A percentile compares a stretch with the other conserved stretches of the same genome.
These are phyloP conservation scores for Homalodisca vitripennis DNA, from an alignment of 1,140 invertebrate genomes.

Conservation along the genomic window DNA sequence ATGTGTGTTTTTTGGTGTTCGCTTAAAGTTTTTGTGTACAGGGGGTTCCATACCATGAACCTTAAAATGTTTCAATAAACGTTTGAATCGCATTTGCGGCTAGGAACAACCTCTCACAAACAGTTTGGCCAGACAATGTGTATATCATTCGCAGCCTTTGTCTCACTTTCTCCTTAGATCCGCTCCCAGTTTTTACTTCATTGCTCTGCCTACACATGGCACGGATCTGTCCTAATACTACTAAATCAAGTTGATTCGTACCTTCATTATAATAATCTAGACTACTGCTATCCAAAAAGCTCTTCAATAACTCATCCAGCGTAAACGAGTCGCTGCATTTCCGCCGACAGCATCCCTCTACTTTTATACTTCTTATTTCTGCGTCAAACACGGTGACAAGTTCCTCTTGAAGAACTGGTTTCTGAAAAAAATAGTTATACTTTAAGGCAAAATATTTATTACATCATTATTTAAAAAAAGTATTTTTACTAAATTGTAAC, in stretches of 20 bases:
- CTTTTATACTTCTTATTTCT: no score
- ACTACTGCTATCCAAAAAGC: constrained; percentile 16
- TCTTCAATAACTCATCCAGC: constrained; percentile 16
- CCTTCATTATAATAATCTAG: constrained; percentile 17
- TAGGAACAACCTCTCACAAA: constrained; percentile 29
- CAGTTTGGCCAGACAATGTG: constrained; percentile 4
- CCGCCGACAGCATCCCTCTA: constrained; percentile 12
- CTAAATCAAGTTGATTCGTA: constrained; percentile 13
- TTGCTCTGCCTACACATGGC: background rate
- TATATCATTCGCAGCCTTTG: constrained; percentile 23
- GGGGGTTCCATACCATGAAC: constrained; percentile 2
- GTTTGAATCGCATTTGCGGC: constrained; percentile 24
- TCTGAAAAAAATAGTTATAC: no score
- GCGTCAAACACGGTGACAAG: no score
- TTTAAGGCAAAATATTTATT: no score
- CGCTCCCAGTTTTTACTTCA: constrained; percentile 13
- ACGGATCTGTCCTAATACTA: constrained; percentile 5
- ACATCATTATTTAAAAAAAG: no score
- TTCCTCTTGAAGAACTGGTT: no score
- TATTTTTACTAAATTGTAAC: no score
- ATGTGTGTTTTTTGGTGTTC: constrained; percentile 21
- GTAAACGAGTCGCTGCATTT: constrained; percentile 4
- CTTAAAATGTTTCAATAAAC: constrained; percentile 17
- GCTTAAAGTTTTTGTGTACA: constrained; percentile 15
- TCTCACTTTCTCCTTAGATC: background rate